Base-by-base conservation (phyloP, 2,113 vertebrate species). In the Pica pica region DNA sequence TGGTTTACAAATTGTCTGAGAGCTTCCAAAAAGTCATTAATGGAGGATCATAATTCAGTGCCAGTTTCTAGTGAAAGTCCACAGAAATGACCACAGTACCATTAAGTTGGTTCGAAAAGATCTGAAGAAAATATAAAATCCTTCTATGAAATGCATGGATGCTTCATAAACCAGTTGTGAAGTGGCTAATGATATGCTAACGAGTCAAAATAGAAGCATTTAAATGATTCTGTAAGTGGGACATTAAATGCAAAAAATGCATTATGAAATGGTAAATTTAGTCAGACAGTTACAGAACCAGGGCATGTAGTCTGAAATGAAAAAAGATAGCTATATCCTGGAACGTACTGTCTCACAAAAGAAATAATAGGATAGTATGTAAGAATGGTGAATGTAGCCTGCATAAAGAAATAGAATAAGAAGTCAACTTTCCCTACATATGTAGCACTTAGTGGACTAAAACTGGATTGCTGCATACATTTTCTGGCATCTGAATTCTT, bases 231-330 rank as follows among this genome's bases (percentile, higher is more conserved):
- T 70, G 5, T 89, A 53, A 87, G 46, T 53, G 42, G 20, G 50
- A 63, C 11, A 87, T 67, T 86, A 83, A 73, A 86, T 65, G 46
- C 49, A 79, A 79, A 85, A 86, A 86, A 80, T 39, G 35, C 33
- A 77, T 70, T 86, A 39, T 81, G 56, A 92, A 89, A 87, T 35
- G 18, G n/a, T 84, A 81, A 70, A 93, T 81, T 92, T 91, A 89
- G 77, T 69, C 30, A 59, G 61, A 50, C 31, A 50, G 21, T 90
- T 89, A 22, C 6, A 89, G 77, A 91, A 91, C 18, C 30, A 87
- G 41, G 41, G 23, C 46, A 71, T 1, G 3, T n/a, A 82, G 73
- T 11, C 31, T 33, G 28, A 71, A 78, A 60, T 1, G 6, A 50
- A 89, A 65, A 83, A 75, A 68, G 22, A 23, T 52, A 70, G 44